Base-by-base conservation (phyloP, 1,140 invertebrate genomes). In the Musca vetustissima region DNA sequence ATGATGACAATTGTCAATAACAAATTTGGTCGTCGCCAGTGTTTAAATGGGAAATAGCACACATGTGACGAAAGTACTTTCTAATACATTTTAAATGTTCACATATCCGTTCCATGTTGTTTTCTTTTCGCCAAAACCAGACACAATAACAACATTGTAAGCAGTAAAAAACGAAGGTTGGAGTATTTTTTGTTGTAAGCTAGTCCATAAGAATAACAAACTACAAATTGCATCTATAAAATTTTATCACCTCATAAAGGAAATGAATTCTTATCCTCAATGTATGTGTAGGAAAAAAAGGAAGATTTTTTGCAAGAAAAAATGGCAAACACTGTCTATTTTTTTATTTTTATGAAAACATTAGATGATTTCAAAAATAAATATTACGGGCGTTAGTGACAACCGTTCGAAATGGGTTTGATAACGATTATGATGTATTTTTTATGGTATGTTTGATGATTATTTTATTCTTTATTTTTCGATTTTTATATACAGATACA, bases 171-270 rank as follows among this genome's bases (percentile, higher is more conserved):
- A 59, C n/a, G n/a, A 21, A 28, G 28, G 28, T 4, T 24, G 50
- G 14, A 24, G 55, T 11, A 15, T 21, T n/a, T 0, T 36, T 19
- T n/a, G n/a, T n/a, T n/a, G 64, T 52, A 55, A 71, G 73, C 69
- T 64, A 64, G 22, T 21, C 55, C 61, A 73, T 74, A 67, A 71
- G 73, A 78, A 78, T 76, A 78, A 78, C 76, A 76, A 75, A 75
- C 76, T 78, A 75, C 76, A 78, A 78, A 78, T 78, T 78, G 73
- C 76, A 75, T 75, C 72, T 73, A 78, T 78, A 78, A 78, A 78
- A 78, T 78, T 78, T 78, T 78, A 78, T 78, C 76, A 75, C 76
- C 76, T 73, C 76, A 78, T 78, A 78, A 78, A 76, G 76, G 74
- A 78, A 78, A 78, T 78, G 76, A 75, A 78, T 78, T 69, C 70